phyloP scores from a whole-genome alignment of 2,113 vertebrate genomes.

The Cariama cristata region DNA sequence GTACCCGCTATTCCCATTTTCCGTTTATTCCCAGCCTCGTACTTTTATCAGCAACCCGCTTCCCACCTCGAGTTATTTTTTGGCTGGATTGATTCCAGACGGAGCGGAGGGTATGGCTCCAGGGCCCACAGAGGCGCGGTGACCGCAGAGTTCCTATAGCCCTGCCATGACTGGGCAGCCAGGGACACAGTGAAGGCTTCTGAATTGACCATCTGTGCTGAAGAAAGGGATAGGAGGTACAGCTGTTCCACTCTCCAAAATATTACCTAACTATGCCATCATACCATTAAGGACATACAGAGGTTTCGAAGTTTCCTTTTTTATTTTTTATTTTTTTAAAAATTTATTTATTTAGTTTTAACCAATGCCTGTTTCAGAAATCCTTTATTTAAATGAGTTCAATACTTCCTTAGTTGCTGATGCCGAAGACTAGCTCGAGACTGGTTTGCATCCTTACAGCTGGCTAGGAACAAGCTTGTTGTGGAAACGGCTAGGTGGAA shows the following conservation, averaged over 20 bases:
- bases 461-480: not conserved
- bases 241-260: not conserved
- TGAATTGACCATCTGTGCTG: not conserved
- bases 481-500: conserved; percentile 6
- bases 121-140: not conserved
- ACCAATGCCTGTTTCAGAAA: not conserved
- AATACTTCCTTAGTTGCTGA: not conserved
- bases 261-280: not conserved
- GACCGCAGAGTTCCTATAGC: not conserved
- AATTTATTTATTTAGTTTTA: not conserved
- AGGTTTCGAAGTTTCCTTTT: not conserved
- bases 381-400: not conserved
- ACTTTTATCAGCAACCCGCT: not conserved
- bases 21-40: not conserved
- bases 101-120: not conserved
- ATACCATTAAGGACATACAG: not conserved
- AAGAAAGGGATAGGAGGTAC: not conserved
- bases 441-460: not conserved
- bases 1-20: not conserved
- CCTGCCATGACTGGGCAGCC: not conserved
- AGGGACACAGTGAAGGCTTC: not conserved
- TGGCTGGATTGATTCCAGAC: not conserved
- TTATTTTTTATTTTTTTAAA: not conserved
- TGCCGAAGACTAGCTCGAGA: not conserved
- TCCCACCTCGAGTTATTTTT: not conserved